Conservation (phyloP, 1,140 invertebrate species). For the Micrasema longulum region DNA sequence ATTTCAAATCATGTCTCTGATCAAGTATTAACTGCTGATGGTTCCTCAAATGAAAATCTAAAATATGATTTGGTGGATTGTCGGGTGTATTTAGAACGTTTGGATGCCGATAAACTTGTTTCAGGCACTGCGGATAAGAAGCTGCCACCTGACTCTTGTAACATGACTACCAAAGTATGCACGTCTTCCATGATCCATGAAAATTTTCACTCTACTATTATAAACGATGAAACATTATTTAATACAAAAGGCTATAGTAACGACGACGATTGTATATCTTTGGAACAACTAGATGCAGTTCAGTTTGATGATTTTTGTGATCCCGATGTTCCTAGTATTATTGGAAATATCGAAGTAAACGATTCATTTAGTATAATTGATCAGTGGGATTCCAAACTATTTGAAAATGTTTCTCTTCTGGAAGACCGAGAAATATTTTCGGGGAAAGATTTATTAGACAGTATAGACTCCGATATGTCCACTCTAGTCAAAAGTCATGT, state of each 20-base stretch:
- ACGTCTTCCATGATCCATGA: conserved; percentile 12
- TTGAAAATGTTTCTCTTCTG: conserved; percentile 44
- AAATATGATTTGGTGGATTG: conserved; percentile 46
- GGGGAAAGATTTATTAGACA: conserved; percentile 24
- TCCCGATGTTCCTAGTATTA: conserved; percentile 44
- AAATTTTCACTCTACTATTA: conserved; percentile 7
- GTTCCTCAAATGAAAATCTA: conserved; percentile 9
- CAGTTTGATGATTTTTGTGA: conserved; percentile 46
- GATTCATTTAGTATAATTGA: conserved; percentile 46
- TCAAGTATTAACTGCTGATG: neutral
- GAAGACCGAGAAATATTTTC: conserved; percentile 43
- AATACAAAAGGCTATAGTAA: conserved; percentile 13
- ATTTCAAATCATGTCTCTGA: neutral
- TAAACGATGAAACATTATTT: conserved; percentile 27
- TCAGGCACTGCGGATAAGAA: neutral
- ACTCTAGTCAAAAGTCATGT: conserved; percentile 14
- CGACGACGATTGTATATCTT: conserved; percentile 38
- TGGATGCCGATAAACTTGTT: conserved; percentile 31
- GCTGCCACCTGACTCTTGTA: neutral
- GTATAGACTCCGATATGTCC: neutral
- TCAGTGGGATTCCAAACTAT: conserved; percentile 50
- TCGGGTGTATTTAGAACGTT: conserved; percentile 33
- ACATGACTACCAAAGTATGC: neutral
- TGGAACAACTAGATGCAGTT: conserved; percentile 37
- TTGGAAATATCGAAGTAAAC: conserved; percentile 46